These are phyloP conservation scores for Rhagophthalmus giganteus DNA, from an alignment of 2,888 invertebrate species.

Conservation along the genomic window DNA sequence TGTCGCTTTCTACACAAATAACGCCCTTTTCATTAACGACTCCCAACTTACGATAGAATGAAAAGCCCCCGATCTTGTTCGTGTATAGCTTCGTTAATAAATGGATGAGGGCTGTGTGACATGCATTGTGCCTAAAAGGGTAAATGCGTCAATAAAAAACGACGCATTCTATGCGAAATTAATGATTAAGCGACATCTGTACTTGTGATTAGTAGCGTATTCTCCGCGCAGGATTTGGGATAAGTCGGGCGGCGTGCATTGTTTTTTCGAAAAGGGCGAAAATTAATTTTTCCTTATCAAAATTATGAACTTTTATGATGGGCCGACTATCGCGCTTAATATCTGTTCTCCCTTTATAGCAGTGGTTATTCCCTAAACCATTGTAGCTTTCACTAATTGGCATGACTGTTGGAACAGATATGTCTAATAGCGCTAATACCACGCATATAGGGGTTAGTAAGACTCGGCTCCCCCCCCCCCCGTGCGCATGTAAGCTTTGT, in stretches of 20 bases:
- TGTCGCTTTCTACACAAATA: slow-evolving; percentile 5
- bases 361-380: slow-evolving; percentile 17
- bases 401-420: slow-evolving; percentile 50
- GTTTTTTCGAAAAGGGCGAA: too few relatives aligned
- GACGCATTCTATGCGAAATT: slow-evolving; percentile 37
- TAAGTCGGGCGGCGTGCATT: too few relatives aligned
- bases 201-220: slow-evolving; percentile 35
- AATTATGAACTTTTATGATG: too few relatives aligned
- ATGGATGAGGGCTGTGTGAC: slow-evolving; percentile 41
- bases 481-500: slow-evolving; percentile 47
- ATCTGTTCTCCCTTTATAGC: slow-evolving; percentile 15
- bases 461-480: slow-evolving; percentile 30
- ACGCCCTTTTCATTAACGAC: slow-evolving; percentile 4
- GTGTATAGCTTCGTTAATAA: slow-evolving; percentile 35
- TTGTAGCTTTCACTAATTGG: slow-evolving; percentile 43
- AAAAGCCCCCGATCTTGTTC: slow-evolving; percentile 17
- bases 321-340: too few relatives aligned
- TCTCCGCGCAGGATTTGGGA: too few relatives aligned
- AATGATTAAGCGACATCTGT: slow-evolving; percentile 43
- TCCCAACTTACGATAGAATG: slow-evolving; percentile 11
- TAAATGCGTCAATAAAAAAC: slow-evolving; percentile 42
- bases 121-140: slow-evolving; percentile 44
- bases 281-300: too few relatives aligned
- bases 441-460: slow-evolving; percentile 29
- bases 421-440: slow-evolving; percentile 52